phyloP scores from a whole-genome alignment of 2,113 vertebrate species.

The Coreoperca whiteheadi region DNA sequence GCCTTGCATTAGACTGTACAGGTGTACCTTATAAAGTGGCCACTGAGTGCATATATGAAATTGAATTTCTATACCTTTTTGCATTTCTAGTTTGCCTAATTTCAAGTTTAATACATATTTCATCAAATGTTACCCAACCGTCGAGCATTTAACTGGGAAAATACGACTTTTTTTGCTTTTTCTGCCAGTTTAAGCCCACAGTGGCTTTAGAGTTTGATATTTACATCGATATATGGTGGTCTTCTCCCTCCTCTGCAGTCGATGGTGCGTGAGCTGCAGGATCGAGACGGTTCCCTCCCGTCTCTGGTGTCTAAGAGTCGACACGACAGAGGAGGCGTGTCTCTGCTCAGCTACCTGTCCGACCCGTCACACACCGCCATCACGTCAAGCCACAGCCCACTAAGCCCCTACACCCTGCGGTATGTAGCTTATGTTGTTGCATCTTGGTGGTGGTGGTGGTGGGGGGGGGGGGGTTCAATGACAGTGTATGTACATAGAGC shows the following conservation, averaged over 20 bases:
- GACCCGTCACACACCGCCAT: constrained; percentile 77
- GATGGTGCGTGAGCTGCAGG: constrained; percentile 84
- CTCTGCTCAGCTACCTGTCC: constrained; percentile 89
- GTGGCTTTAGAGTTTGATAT: background rate
- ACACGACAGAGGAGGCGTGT: constrained; percentile 80
- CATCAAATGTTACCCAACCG: too few species aligned
- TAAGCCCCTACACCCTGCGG: constrained; percentile 37
- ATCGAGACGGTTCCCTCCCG: constrained; percentile 75
- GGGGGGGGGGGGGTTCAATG: too few species aligned
- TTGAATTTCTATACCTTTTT: too few species aligned
- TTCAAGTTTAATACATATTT: too few species aligned
- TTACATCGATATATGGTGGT: rapidly evolving
- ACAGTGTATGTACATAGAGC: too few species aligned
- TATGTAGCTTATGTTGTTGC: background rate
- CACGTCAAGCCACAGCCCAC: constrained; percentile 51
- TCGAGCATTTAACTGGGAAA: too few species aligned
- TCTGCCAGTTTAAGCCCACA: background rate
- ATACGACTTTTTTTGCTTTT: too few species aligned
- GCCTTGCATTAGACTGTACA: too few species aligned
- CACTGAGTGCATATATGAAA: too few species aligned
- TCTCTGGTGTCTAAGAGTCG: constrained; percentile 70
- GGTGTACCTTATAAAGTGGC: too few species aligned
- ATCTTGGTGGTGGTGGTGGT: too few species aligned
- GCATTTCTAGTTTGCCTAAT: too few species aligned
- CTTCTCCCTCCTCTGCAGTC: constrained; percentile 77